Evolutionary conservation across 2,888 invertebrate species (phyloP), one percentile per base, ranked within the genome.

Genomic region (Schrankia costaestrigalis): DNA sequence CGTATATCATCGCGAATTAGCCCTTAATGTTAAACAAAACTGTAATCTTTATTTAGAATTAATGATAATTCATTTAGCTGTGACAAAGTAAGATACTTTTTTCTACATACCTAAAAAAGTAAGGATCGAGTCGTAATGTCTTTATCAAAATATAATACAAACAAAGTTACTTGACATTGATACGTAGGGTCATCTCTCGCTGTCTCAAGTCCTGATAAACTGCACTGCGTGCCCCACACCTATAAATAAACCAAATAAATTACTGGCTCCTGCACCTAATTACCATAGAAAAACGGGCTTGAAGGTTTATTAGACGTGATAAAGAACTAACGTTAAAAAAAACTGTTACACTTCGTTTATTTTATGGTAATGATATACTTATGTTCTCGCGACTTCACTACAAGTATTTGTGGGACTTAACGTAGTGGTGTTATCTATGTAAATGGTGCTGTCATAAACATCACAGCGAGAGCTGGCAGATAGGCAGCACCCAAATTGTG

Each of bases 191-290:
- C 35, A 46, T 21, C 31, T 17, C 22, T 13, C 54, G 56, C 56
- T 44, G 46, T 37, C 41, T 51, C 46, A 38, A 32, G 31, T 40
- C 52, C 59, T 54, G 72, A 73, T 74, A 74, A 71, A 42, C 54
- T 46, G 26, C 40, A 55, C 48, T 65, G 59, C 67, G 67, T 71
- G 68, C 60, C 55, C 52, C 56, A 58, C 48, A 42, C 45, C 59
- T 65, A 66, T 71, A 69, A 72, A 69, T 69, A 70, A 65, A 32
- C 43, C 38, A 54, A 60, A 68, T 66, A 71, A 60, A 50, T 49
- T 45, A 47, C 38, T 55, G 49, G 37, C 37, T 38, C 37, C 49
- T 64, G 52, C 48, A 45, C 42, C 45, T 63, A 60, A 64, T 64
- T 64, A 61, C 46, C 57, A 62, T 66, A 56, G 54, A 45, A 66